Percentiles rank a stretch among this genome's conserved stretches.
Evolutionary conservation across 2,113 vertebrate species (phyloP).

Genomic region (Desmodus rotundus): DNA sequence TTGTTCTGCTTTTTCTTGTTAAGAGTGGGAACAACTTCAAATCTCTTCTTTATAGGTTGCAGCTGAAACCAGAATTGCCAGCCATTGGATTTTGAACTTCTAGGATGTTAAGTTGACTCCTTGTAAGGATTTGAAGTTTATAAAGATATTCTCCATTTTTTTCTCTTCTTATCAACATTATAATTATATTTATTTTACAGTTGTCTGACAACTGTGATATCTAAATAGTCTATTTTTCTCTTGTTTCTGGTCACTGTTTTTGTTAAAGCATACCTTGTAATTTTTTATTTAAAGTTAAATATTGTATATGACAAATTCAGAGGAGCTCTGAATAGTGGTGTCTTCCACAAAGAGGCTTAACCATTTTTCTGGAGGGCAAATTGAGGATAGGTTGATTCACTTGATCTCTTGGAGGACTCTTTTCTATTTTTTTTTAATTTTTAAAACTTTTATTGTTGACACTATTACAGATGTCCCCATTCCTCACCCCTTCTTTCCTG

Average conservation of each 20-base stretch:
- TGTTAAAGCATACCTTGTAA: not conserved
- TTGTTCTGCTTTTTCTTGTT: slow-evolving; percentile 40
- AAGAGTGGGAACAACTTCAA: slow-evolving; percentile 13
- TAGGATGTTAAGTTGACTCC: not conserved
- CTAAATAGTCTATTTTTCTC: not conserved
- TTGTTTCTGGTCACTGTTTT: not conserved
- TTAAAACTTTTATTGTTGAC: no score
- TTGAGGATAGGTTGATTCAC: not conserved
- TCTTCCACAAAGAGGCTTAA: not conserved
- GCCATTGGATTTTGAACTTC: not conserved
- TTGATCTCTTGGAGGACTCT: not conserved
- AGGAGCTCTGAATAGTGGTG: not conserved
- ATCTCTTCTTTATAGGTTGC: not conserved
- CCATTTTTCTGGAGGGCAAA: not conserved
- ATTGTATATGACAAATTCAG: not conserved
- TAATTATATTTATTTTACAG: not conserved
- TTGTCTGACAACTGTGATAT: not conserved
- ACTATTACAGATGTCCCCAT: no score
- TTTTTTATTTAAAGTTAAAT: not conserved
- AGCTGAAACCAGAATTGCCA: not conserved
- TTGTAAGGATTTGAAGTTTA: not conserved
- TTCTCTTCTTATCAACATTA: not conserved
- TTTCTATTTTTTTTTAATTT: not conserved
- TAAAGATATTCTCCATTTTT: not conserved
- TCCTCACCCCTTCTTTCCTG: no score